Conservation (phyloP, 1,140 invertebrate genomes). For the Myzus persicae region DNA sequence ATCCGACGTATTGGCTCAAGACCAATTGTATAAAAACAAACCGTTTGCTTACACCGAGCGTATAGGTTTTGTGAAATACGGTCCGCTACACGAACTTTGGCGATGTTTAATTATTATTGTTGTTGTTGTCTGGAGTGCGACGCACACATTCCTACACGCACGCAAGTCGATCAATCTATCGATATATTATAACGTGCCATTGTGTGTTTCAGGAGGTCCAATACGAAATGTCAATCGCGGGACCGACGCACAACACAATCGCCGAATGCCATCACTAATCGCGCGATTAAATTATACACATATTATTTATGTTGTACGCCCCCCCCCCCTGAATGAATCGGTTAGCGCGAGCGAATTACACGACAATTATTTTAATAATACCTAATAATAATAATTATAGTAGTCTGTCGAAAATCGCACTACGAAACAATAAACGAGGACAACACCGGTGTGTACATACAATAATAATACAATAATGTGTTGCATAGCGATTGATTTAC, state of each 20-base stretch:
- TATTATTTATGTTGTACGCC: not conserved
- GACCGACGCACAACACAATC: not conserved
- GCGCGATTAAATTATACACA: not conserved
- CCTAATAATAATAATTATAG: not conserved
- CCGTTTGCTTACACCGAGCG: not conserved
- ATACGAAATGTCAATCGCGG: not conserved
- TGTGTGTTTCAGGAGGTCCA: not conserved
- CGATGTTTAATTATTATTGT: not conserved
- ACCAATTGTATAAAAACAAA: not conserved
- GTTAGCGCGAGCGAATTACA: not conserved
- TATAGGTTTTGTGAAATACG: not conserved
- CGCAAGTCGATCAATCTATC: not conserved
- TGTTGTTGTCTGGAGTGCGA: not conserved
- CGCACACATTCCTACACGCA: not conserved
- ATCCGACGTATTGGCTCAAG: not conserved
- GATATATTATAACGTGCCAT: not conserved
- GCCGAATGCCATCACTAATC: not conserved
- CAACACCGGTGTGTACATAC: not conserved
- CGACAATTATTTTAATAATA: not conserved
- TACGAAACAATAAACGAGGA: not conserved
- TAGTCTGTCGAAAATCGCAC: not conserved
- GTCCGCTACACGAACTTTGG: not conserved
- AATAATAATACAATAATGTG: too few species aligned
- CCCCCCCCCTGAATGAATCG: not conserved
- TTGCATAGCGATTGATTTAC: slow-evolving; percentile 10